phyloP scores from a whole-genome alignment of 2,888 invertebrate species.

The Sinodicranocentrus sp. region DNA sequence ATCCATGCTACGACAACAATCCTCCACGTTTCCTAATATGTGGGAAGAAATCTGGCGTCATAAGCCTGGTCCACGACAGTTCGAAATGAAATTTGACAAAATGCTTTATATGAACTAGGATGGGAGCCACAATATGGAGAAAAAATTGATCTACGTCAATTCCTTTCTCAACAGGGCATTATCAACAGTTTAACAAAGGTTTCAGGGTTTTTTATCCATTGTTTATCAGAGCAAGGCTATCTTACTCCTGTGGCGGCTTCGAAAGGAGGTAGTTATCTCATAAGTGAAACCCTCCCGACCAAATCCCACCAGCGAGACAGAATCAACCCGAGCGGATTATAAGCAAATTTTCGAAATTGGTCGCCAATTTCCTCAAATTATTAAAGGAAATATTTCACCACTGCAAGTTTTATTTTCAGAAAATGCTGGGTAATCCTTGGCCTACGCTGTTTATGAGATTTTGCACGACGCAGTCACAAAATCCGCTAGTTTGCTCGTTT shows the following conservation, averaged over 20 bases:
- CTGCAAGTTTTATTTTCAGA: slow-evolving; percentile 37
- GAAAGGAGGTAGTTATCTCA: too few species aligned
- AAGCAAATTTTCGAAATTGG: slow-evolving; percentile 30
- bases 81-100: not conserved
- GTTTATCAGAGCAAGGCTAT: slow-evolving; percentile 4
- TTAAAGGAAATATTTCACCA: slow-evolving; percentile 15
- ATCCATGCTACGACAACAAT: slow-evolving; percentile 30
- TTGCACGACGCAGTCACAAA: too few species aligned
- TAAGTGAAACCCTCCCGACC: too few species aligned
- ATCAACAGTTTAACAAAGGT: slow-evolving; percentile 9
- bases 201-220: slow-evolving; percentile 25
- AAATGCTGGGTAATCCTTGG: too few species aligned
- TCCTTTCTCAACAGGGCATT: slow-evolving; percentile 1
- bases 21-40: slow-evolving; percentile 17
- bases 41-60: slow-evolving; percentile 52
- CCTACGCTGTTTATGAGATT: too few species aligned
- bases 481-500: too few species aligned
- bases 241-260: too few species aligned
- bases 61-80: not conserved
- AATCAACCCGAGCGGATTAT: slow-evolving; percentile 25
- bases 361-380: not conserved
- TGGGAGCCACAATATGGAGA: slow-evolving; percentile 38
- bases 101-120: slow-evolving; percentile 38
- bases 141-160: not conserved
- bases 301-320: not conserved